These are phyloP conservation scores for Melikaiella ostensackeni DNA, from an alignment of 2,888 invertebrate genomes.

Conservation along the genomic window DNA sequence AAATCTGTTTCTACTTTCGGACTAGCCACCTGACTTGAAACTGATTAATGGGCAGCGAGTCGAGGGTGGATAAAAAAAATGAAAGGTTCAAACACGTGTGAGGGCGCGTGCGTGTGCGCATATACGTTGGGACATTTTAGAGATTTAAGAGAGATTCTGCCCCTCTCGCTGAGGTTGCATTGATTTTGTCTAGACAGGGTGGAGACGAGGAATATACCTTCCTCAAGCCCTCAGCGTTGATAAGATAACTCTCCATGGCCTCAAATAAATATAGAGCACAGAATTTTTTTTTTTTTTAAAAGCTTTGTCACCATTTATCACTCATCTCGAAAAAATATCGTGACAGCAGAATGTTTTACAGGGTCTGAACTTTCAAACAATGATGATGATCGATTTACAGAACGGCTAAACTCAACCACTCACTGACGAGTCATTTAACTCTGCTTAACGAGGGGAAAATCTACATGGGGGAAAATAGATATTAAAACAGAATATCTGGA, in stretches of 20 bases:
- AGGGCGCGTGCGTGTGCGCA: constrained; percentile 35
- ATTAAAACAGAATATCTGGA: too few species aligned
- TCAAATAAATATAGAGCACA: constrained; percentile 13
- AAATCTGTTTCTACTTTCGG: background rate
- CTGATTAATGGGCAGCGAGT: constrained; percentile 15
- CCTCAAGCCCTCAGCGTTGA: constrained; percentile 9
- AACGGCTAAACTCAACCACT: background rate
- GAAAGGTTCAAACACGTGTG: constrained; percentile 17
- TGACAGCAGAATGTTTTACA: background rate
- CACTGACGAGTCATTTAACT: background rate
- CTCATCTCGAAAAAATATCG: constrained; percentile 2
- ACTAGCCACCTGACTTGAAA: background rate
- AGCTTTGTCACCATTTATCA: constrained; percentile 19
- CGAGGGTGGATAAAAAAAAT: background rate
- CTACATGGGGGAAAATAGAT: background rate
- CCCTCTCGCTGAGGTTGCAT: constrained; percentile 74
- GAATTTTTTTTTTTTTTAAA: background rate
- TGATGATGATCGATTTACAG: background rate
- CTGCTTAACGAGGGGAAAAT: background rate
- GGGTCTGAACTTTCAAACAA: constrained; percentile 8
- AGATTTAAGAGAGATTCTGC: constrained; percentile 37
- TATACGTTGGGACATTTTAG: constrained; percentile 36
- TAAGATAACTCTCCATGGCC: constrained; percentile 25
- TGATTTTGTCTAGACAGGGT: constrained; percentile 76
- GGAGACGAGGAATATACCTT: constrained; percentile 63